Conservation (phyloP, 2,113 vertebrate genomes). For the Leptodactylus fuscus region DNA sequence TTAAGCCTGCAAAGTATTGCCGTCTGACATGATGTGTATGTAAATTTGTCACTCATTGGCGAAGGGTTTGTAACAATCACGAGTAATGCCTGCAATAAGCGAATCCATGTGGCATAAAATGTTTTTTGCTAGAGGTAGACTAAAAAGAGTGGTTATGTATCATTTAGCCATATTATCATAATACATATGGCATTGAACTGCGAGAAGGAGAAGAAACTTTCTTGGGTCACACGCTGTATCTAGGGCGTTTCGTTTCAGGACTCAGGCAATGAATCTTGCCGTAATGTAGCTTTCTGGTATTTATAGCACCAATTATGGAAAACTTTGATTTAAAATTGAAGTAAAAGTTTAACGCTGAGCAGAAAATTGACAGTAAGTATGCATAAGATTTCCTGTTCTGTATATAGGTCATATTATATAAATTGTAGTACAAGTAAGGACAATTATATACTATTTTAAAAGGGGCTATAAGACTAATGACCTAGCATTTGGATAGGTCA, state of each 20-base stretch:
- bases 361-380: neutral
- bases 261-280: neutral
- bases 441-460: too few relatives aligned
- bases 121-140: constrained; percentile 70
- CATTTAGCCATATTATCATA: constrained; percentile 69
- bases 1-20: constrained; percentile 85
- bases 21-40: constrained; percentile 84
- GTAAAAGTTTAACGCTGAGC: too few relatives aligned
- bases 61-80: constrained; percentile 78
- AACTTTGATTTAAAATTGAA: neutral
- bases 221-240: constrained; percentile 44
- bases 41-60: constrained; percentile 88
- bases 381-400: neutral
- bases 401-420: neutral
- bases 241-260: constrained; percentile 32
- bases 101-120: constrained; percentile 72
- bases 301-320: neutral
- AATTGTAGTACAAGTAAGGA: neutral
- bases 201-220: constrained; percentile 64
- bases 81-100: constrained; percentile 73
- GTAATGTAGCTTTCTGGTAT: neutral
- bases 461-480: too few relatives aligned
- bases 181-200: constrained; percentile 62
- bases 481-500: too few relatives aligned
- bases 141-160: constrained; percentile 67